Conservation (phyloP, 2,113 vertebrate species). For the Oreotrochilus melanogaster region DNA sequence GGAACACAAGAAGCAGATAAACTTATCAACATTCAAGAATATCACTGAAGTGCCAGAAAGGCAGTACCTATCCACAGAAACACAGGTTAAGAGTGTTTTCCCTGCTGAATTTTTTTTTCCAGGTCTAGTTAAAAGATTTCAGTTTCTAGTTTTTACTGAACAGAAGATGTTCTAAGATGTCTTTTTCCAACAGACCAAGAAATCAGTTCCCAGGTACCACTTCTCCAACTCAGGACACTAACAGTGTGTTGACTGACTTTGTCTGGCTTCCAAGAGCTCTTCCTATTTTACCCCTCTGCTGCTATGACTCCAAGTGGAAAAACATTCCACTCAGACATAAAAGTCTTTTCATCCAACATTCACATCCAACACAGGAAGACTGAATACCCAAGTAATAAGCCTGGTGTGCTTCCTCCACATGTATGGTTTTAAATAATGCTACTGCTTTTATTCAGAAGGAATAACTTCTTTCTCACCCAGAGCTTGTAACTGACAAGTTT, state of each 20-base stretch:
- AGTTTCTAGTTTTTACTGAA: background rate
- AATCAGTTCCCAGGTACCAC: background rate
- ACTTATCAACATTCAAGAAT: background rate
- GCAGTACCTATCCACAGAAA: background rate
- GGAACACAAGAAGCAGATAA: background rate
- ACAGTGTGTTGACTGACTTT: background rate
- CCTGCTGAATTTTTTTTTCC: background rate
- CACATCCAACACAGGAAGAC: background rate
- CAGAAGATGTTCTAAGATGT: background rate
- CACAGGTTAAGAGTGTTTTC: background rate
- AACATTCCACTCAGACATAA: background rate
- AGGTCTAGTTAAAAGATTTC: background rate
- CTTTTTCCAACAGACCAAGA: background rate
- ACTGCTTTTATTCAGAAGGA: background rate
- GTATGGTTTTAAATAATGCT: background rate
- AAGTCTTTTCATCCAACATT: background rate
- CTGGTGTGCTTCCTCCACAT: background rate
- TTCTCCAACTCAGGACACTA: background rate
- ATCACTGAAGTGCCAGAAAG: background rate
- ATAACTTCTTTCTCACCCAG: background rate
- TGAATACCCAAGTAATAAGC: background rate
- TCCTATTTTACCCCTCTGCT: background rate
- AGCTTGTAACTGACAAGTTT: background rate
- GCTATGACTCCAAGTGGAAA: background rate
- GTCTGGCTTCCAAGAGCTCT: background rate